phyloP scores from a whole-genome alignment of 1,140 invertebrate genomes.

The Drosophila erecta region DNA sequence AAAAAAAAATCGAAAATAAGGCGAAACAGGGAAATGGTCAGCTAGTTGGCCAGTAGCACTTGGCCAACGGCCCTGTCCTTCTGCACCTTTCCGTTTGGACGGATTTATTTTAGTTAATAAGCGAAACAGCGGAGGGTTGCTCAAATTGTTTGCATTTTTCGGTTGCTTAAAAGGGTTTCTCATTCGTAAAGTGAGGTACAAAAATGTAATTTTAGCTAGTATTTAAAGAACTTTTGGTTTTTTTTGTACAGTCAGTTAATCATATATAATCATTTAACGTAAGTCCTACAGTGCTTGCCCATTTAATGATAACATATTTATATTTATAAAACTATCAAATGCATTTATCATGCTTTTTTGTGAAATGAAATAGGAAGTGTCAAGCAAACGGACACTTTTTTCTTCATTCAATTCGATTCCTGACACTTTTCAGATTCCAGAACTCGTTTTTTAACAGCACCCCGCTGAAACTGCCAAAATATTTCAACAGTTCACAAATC shows the following conservation, averaged over 20 bases:
- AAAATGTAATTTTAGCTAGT: background rate
- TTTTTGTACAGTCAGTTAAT: background rate
- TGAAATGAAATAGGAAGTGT: background rate
- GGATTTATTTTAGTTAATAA: constrained; percentile 25
- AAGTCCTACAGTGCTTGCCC: too few relatives aligned
- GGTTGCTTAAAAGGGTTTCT: background rate
- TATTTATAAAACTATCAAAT: too few relatives aligned
- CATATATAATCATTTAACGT: too few relatives aligned
- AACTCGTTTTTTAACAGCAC: background rate
- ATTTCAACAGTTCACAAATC: constrained; percentile 19
- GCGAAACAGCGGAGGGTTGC: constrained; percentile 5
- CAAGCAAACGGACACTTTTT: background rate
- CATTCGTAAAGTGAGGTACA: background rate
- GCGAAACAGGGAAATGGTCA: constrained; percentile 20
- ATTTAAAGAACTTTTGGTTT: background rate
- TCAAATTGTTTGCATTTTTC: constrained; percentile 7
- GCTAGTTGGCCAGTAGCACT: constrained; percentile 32
- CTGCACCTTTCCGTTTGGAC: constrained; percentile 13
- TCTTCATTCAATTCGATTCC: background rate
- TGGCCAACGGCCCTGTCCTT: constrained; percentile 27
- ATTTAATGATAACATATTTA: too few relatives aligned
- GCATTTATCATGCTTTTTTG: too few relatives aligned
- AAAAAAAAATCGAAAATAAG: background rate
- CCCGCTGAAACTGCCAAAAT: constrained; percentile 14
- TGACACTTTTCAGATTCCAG: background rate